phyloP scores from a whole-genome alignment of 37 sponge, comb jelly and placozoan species.

The Cliona cf. orientalis region DNA sequence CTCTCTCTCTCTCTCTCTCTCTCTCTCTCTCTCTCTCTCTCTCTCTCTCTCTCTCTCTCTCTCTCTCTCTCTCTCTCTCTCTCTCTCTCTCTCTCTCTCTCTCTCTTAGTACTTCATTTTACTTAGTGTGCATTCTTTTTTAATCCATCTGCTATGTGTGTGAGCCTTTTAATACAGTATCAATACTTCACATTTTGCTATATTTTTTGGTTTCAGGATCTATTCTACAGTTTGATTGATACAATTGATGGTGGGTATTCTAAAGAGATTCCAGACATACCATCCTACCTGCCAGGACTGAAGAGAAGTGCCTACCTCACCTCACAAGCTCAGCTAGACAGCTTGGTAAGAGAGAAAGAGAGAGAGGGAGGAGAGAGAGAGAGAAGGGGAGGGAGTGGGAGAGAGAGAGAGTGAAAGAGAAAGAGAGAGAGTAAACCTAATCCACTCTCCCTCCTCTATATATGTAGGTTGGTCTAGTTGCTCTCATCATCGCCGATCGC shows the following conservation, averaged over 20 bases:
- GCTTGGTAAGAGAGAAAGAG: conserved; percentile 35
- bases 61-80: background rate
- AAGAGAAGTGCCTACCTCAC: conserved; percentile 45
- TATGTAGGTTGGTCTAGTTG: conserved; percentile 43
- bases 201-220: conserved; percentile 10
- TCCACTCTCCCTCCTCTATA: no score
- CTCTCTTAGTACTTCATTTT: background rate
- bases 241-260: conserved; percentile 9
- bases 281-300: conserved; percentile 63
- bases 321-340: conserved; percentile 52
- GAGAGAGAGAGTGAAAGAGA: no score
- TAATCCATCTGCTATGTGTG: no score
- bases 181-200: background rate
- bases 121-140: no score
- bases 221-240: conserved; percentile 32
- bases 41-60: background rate
- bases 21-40: conserved; percentile 35
- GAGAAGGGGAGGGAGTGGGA: no score
- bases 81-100: background rate
- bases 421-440: no score
- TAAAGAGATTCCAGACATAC: conserved; percentile 23
- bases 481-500: conserved; percentile 4
- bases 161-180: background rate
- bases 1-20: conserved; percentile 57
- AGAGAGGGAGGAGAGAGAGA: no score